phyloP scores from a whole-genome alignment of 2,113 vertebrate species.

The Elephantulus edwardii region DNA sequence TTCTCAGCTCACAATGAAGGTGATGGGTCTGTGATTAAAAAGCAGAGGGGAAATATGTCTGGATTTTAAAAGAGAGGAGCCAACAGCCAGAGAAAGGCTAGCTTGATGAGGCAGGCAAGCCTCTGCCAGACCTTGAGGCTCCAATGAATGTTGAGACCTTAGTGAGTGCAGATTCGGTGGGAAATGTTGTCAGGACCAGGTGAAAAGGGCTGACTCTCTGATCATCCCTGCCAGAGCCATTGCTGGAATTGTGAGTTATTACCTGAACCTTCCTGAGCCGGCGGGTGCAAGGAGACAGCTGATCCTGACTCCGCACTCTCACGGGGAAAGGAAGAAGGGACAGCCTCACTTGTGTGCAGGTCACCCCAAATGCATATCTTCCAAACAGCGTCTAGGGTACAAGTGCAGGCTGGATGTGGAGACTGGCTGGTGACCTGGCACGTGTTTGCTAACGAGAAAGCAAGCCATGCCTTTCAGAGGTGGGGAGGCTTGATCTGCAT shows the following conservation, averaged over 20 bases:
- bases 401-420: not conserved
- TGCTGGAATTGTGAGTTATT: slow-evolving; percentile 59
- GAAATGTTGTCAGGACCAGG: not conserved
- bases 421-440: accelerated
- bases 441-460: not conserved
- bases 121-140: not conserved
- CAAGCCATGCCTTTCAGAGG: not conserved
- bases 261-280: slow-evolving; percentile 51
- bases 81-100: not conserved
- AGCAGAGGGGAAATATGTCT: too few relatives aligned
- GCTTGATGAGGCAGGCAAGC: accelerated
- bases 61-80: too few relatives aligned
- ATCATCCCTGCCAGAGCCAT: slow-evolving; percentile 39
- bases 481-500: not conserved
- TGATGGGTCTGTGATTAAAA: too few relatives aligned
- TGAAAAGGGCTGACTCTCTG: slow-evolving; percentile 27
- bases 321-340: not conserved
- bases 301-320: slow-evolving; percentile 49
- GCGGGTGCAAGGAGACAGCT: slow-evolving; percentile 67
- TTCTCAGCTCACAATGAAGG: too few relatives aligned
- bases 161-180: too few relatives aligned
- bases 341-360: not conserved
- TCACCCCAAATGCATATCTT: not conserved
- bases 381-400: too few relatives aligned
- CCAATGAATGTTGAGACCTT: not conserved